phyloP scores from a whole-genome alignment of 1,140 invertebrate genomes.

The Fopius arisanus region DNA sequence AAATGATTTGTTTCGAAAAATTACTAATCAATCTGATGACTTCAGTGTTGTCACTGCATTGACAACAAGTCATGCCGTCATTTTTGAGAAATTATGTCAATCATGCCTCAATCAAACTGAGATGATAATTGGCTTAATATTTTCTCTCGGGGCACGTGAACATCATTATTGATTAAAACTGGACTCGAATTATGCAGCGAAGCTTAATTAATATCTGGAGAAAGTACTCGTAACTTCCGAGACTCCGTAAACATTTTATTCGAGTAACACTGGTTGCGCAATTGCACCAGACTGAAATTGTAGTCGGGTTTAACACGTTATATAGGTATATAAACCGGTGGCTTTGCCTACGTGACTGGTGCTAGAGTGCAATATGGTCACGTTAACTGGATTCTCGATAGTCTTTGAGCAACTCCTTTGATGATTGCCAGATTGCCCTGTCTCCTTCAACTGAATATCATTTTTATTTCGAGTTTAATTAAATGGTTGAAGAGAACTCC shows the following conservation, averaged over 20 bases:
- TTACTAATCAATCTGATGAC: too few relatives aligned
- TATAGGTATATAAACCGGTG: not conserved
- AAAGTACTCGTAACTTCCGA: not conserved
- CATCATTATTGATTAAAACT: not conserved
- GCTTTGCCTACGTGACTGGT: not conserved
- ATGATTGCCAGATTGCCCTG: not conserved
- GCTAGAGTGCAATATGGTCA: not conserved
- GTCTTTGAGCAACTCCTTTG: slow-evolving; percentile 1
- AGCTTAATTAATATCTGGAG: not conserved
- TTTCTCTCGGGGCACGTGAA: not conserved
- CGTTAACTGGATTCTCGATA: not conserved
- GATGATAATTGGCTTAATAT: too few relatives aligned
- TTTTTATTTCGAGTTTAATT: not conserved
- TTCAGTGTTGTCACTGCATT: too few relatives aligned
- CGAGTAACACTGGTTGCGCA: not conserved
- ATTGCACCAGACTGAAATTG: not conserved
- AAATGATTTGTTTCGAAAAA: too few relatives aligned
- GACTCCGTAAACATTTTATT: not conserved
- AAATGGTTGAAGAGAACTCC: not conserved
- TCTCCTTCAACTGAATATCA: not conserved
- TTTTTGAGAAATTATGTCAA: too few relatives aligned
- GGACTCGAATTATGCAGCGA: not conserved
- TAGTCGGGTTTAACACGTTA: not conserved
- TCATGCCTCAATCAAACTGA: too few relatives aligned
- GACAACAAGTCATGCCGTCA: too few relatives aligned